Evolutionary conservation across 2,888 invertebrate species (phyloP).

Genomic region (Gortyna flavago): DNA sequence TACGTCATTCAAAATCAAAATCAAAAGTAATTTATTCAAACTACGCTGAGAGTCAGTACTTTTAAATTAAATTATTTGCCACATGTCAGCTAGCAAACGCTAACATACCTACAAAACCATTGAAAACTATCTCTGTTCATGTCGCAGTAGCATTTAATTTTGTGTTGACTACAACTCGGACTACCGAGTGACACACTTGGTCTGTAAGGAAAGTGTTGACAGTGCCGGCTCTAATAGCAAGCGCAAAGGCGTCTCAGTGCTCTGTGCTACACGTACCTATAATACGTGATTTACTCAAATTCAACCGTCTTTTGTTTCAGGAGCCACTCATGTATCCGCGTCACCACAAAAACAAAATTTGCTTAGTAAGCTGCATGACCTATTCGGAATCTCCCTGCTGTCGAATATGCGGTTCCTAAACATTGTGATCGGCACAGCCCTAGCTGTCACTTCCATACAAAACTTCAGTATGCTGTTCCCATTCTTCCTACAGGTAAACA

Average conservation of each 20-base stretch:
- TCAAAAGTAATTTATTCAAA: background rate
- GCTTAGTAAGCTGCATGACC: constrained; percentile 79
- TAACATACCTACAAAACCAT: too few species aligned
- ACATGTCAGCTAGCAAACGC: too few species aligned
- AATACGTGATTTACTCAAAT: background rate
- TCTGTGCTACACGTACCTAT: too few species aligned
- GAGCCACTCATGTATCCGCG: constrained; percentile 42
- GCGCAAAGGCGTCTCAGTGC: too few species aligned
- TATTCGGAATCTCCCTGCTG: constrained; percentile 92
- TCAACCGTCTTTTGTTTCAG: constrained; percentile 68
- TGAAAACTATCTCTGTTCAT: too few species aligned
- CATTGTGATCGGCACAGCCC: constrained; percentile 91
- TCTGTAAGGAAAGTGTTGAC: background rate
- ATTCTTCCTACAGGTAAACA: constrained; percentile 90
- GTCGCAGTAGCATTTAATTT: too few species aligned
- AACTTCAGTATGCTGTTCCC: constrained; percentile 93
- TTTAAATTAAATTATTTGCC: background rate
- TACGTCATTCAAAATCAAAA: background rate
- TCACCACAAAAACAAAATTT: constrained; percentile 68
- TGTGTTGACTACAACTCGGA: too few species aligned
- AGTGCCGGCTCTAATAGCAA: too few species aligned
- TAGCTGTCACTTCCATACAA: constrained; percentile 92
- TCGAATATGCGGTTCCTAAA: constrained; percentile 91
- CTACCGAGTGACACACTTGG: background rate
- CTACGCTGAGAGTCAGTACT: background rate